A percentile compares a stretch with the other conserved stretches of the same genome.
These are phyloP conservation scores for Aegypius monachus DNA, from an alignment of 2,113 vertebrate species.

Conservation along the genomic window DNA sequence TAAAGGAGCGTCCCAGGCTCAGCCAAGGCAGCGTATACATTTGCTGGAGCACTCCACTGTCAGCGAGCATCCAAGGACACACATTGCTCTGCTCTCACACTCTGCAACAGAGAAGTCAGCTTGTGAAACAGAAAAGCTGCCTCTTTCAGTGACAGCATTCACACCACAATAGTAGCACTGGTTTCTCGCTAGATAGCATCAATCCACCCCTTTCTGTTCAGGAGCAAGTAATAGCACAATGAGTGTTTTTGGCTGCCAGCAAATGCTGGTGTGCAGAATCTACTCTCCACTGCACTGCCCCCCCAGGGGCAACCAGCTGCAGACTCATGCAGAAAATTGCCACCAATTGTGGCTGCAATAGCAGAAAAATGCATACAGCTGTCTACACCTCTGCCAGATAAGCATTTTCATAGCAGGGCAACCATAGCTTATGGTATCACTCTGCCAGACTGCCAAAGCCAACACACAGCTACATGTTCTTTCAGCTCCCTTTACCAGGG, in stretches of 20 bases:
- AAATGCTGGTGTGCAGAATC: too few species aligned
- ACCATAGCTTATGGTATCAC: neutral
- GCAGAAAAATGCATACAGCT: neutral
- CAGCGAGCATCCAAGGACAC: neutral
- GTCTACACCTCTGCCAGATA: neutral
- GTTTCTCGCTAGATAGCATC: neutral
- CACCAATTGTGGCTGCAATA: neutral
- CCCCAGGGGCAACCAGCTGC: neutral
- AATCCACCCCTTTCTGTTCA: neutral
- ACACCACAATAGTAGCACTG: neutral
- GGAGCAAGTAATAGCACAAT: neutral
- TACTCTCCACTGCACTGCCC: neutral
- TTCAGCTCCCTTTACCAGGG: neutral
- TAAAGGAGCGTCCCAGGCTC: neutral
- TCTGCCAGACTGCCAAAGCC: neutral
- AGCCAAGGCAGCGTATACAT: neutral
- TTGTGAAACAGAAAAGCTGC: constrained; percentile 1
- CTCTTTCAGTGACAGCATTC: neutral
- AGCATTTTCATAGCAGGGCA: neutral
- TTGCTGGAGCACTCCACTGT: neutral
- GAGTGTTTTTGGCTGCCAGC: neutral
- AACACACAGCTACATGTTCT: neutral
- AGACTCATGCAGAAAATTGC: neutral
- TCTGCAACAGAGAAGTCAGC: neutral
- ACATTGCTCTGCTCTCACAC: neutral